Evolutionary conservation across 2,113 vertebrate species (phyloP).

Genomic region (Maccullochella peelii): DNA sequence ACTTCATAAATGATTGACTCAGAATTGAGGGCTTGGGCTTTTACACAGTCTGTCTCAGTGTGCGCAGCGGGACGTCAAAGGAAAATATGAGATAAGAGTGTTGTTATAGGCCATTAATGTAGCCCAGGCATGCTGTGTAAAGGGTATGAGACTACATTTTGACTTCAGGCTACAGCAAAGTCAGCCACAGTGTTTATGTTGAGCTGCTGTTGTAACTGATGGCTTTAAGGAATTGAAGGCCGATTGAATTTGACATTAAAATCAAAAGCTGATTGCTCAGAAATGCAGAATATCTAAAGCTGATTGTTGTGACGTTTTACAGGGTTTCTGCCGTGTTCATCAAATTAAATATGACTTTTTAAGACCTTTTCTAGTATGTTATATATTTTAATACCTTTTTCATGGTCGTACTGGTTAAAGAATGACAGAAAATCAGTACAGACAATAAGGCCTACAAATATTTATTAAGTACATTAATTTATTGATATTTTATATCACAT

Average conservation of each 20-base stretch:
- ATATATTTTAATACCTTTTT: neutral
- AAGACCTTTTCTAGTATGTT: neutral
- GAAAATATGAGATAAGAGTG: constrained; percentile 54
- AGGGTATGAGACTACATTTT: neutral
- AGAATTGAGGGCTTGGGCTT: neutral
- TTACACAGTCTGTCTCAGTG: constrained; percentile 8
- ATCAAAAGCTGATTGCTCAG: neutral
- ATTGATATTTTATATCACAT: neutral
- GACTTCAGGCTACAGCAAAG: neutral
- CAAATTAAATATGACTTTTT: too few relatives aligned
- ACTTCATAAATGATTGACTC: constrained; percentile 66
- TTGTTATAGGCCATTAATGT: constrained; percentile 20
- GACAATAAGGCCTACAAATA: neutral
- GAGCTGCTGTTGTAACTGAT: neutral
- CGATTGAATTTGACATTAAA: neutral
- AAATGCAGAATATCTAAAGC: neutral
- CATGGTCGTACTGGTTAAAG: too few relatives aligned
- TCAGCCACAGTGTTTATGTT: neutral
- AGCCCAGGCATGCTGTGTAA: constrained; percentile 27
- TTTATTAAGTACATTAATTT: neutral
- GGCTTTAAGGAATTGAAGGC: neutral
- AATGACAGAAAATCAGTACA: neutral
- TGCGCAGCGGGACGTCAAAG: constrained; percentile 40
- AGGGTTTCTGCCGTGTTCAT: neutral
- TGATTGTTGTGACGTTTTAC: neutral